Evolutionary conservation across 2,113 vertebrate species (phyloP).

Genomic region (Morone chrysops): DNA sequence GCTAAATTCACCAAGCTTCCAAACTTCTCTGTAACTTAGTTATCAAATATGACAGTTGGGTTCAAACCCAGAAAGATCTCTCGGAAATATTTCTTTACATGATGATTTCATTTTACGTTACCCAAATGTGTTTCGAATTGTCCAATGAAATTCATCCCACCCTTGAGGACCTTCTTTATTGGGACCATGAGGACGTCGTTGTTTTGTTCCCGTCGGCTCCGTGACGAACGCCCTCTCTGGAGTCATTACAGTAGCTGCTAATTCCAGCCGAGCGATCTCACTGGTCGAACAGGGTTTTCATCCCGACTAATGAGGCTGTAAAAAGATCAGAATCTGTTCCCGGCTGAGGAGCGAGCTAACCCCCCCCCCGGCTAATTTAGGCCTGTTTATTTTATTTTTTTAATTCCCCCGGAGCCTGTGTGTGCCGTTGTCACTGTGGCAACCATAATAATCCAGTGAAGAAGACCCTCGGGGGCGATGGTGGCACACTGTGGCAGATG

Average conservation of each 20-base stretch:
- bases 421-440: constrained; percentile 34
- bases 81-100: too few relatives aligned
- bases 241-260: constrained; percentile 25
- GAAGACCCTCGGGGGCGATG: constrained; percentile 51
- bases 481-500: constrained; percentile 64
- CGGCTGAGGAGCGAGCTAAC: constrained; percentile 18
- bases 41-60: too few relatives aligned
- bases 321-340: constrained; percentile 25
- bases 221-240: constrained; percentile 1
- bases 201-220: neutral
- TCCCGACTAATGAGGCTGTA: constrained; percentile 50
- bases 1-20: too few relatives aligned
- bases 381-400: constrained; percentile 13
- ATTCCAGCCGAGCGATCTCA: neutral
- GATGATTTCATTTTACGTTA: neutral
- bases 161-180: neutral
- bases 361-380: constrained; percentile 9
- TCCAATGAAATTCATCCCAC: neutral
- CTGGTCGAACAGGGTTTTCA: constrained; percentile 20
- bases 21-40: too few relatives aligned
- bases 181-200: neutral
- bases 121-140: neutral
- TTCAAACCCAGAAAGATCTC: too few relatives aligned
- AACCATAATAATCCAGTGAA: constrained; percentile 47
- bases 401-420: constrained; percentile 13